A percentile compares a stretch with the other conserved stretches of the same genome.
These are phyloP conservation scores for Drosophila equinoxialis DNA, from an alignment of 1,140 invertebrate genomes.

Conservation along the genomic window DNA sequence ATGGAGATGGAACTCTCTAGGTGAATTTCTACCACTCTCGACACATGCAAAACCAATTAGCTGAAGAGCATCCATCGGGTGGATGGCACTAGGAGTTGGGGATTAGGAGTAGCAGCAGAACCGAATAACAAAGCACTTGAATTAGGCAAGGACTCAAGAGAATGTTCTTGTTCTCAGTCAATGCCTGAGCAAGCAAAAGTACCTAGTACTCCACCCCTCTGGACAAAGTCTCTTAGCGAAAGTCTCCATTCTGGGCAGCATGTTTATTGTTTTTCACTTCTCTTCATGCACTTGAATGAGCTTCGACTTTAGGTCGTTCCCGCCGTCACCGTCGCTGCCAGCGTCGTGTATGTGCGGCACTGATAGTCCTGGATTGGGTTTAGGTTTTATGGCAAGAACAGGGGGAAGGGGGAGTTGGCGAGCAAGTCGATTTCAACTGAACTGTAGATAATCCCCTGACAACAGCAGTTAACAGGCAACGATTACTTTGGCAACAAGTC, in stretches of 20 bases:
- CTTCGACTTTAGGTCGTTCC: constrained; percentile 24
- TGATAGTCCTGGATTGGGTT: constrained; percentile 31
- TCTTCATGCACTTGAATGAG: constrained; percentile 70
- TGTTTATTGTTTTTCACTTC: constrained; percentile 79
- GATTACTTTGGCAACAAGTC: constrained; percentile 80
- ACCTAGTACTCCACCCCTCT: neutral
- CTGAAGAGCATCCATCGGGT: constrained; percentile 29
- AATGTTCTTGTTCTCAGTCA: constrained; percentile 24
- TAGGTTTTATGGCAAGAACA: neutral
- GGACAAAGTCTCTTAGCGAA: neutral
- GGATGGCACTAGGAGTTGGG: neutral
- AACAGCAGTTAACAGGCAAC: constrained; percentile 80
- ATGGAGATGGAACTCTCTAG: constrained; percentile 21
- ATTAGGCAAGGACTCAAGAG: constrained; percentile 19
- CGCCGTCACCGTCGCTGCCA: neutral
- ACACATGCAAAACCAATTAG: constrained; percentile 68
- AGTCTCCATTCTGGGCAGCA: constrained; percentile 31
- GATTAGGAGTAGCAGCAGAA: constrained; percentile 2
- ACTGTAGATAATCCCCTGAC: constrained; percentile 80
- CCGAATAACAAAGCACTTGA: constrained; percentile 46
- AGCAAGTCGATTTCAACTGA: constrained; percentile 69
- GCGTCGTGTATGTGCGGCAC: constrained; percentile 15
- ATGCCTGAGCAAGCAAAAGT: constrained; percentile 15
- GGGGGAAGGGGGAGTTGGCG: neutral
- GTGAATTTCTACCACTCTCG: constrained; percentile 48